Evolutionary conservation across 1,140 invertebrate species (phyloP).

Genomic region (Tenebrio molitor): DNA sequence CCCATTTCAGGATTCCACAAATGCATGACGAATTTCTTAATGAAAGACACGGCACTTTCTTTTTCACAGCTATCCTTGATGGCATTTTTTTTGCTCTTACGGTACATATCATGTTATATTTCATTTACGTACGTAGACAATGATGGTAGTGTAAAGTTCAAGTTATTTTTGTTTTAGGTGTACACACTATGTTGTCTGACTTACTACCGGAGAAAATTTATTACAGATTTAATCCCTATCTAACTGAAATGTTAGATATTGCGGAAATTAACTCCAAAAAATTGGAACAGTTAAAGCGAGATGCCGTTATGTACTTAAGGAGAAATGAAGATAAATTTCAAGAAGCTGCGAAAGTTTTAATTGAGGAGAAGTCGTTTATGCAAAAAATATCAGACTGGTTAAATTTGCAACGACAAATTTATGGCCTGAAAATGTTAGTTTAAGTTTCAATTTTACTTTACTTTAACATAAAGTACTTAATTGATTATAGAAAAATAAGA

Average conservation of each 20-base stretch:
- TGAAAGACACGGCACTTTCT: too few relatives aligned
- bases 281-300: conserved; percentile 73
- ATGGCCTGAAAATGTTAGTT: conserved; percentile 41
- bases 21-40: too few relatives aligned
- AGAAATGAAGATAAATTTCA: conserved; percentile 84
- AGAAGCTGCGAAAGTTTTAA: conserved; percentile 69
- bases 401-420: conserved; percentile 53
- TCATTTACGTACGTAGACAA: too few relatives aligned
- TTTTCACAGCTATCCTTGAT: too few relatives aligned
- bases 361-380: conserved; percentile 63
- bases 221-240: conserved; percentile 92
- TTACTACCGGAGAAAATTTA: conserved; percentile 84
- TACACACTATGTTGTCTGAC: conserved; percentile 87
- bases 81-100: conserved; percentile 62
- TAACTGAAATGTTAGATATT: conserved; percentile 86
- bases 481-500: too few relatives aligned
- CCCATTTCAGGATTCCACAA: too few relatives aligned
- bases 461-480: too few relatives aligned
- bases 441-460: too few relatives aligned
- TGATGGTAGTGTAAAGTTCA: too few relatives aligned
- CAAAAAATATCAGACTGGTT: conserved; percentile 70
- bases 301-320: conserved; percentile 82
- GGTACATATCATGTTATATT: too few relatives aligned
- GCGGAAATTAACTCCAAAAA: conserved; percentile 85
- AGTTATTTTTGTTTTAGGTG: too few relatives aligned